Base-by-base conservation (phyloP, 2,797 vertebrate genomes). In the Melanotaenia maccullochi region DNA sequence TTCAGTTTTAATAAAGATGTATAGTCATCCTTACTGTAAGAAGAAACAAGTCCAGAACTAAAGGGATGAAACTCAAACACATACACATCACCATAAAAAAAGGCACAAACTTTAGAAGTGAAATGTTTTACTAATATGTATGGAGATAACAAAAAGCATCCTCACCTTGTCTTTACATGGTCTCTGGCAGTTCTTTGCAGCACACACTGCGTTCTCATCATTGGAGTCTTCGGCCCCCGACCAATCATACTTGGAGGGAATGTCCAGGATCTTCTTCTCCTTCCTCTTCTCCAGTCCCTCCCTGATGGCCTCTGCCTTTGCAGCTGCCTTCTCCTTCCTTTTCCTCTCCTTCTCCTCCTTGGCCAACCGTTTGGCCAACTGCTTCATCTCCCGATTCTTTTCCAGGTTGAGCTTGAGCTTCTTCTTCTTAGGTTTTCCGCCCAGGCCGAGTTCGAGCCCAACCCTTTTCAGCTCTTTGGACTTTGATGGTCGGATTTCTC, bases 211-310 rank as follows among this genome's bases (percentile, higher is more conserved):
- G 0, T 99, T 99, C 88, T 99, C 98, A 1, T 99, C 98, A 14
- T 99, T 99, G 0, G 98, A 99, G 68, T 99, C 98, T 40, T 99
- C 98, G 0, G 98, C 98, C 38, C 97, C 98, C 0, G 98, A 99
- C 98, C 98, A 99, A 88, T 99, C 98, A 0, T 99, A 99, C 83
- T 99, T 99, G 0, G 98, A 99, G 22, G 98, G 98, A 78, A 99
- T 99, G 89, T 99, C 98, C 30, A 99, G 92, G 64, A 98, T 95
- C 84, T 99, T 99, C 90, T 95, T 97, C 91, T 99, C 97, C 86
- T 96, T 95, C 83, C 96, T 97, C 62, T 96, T 98, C 88, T 99
- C 98, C 47, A 95, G 88, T 24, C 91, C 95, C 18, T 99, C 97
- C 76, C 97, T 96, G 67, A 93, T 79, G 63, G 96, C 93, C 63